These are phyloP conservation scores for Hirudo medicinalis DNA, from an alignment of 1,140 invertebrate genomes.

Conservation along the genomic window DNA sequence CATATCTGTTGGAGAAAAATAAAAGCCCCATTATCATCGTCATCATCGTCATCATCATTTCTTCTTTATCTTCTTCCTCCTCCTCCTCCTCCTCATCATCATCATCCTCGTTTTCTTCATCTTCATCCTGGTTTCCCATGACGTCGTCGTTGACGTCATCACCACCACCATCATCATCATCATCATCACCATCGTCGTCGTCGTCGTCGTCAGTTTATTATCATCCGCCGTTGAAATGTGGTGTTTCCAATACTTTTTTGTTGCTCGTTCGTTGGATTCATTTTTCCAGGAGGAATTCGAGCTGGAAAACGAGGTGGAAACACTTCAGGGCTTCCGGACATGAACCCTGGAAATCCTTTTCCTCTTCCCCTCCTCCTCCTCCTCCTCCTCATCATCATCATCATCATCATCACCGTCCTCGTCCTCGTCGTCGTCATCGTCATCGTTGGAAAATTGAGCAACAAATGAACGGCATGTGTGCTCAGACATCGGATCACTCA, in stretches of 20 bases:
- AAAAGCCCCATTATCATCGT: slow-evolving; percentile 1
- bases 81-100: neutral
- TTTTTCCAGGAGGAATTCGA: no score
- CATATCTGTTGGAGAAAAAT: neutral
- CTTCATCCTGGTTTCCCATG: neutral
- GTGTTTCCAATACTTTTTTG: no score
- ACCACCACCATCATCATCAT: slow-evolving; percentile 6
- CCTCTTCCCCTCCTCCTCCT: neutral
- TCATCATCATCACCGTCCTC: slow-evolving; percentile 8
- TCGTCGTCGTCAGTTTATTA: neutral
- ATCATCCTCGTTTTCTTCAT: neutral
- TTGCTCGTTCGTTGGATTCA: no score
- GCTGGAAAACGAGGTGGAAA: no score
- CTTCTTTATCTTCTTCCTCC: no score
- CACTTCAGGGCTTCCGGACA: no score
- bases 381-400: neutral
- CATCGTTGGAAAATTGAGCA: neutral
- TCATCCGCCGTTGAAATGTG: no score
- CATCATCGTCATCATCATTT: slow-evolving; percentile 3
- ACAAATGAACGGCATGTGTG: no score
- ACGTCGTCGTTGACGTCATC: neutral
- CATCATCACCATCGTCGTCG: slow-evolving; percentile 13
- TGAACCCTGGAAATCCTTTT: neutral
- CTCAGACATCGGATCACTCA: no score
- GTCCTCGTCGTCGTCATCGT: neutral